phyloP scores from a whole-genome alignment of 2,888 invertebrate genomes.

The Rhamphomyia laevipes region DNA sequence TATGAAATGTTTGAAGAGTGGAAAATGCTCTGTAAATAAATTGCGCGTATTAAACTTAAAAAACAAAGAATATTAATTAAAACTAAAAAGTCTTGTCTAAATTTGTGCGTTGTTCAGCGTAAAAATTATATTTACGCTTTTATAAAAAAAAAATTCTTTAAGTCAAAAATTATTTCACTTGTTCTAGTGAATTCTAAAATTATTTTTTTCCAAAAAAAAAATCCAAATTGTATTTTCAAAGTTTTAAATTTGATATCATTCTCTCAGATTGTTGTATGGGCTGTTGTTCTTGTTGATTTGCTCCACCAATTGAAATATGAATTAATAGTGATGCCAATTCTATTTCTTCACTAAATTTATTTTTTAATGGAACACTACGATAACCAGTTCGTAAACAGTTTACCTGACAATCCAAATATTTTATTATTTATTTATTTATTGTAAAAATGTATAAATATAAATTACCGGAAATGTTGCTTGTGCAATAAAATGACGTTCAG shows the following conservation, averaged over 20 bases:
- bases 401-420: conserved; percentile 39
- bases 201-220: not conserved
- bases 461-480: conserved; percentile 85
- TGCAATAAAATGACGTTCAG: conserved; percentile 91
- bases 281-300: not conserved
- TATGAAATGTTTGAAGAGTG: no score
- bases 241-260: not conserved
- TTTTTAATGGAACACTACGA: conserved; percentile 80
- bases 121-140: no score
- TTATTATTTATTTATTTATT: not conserved
- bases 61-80: no score
- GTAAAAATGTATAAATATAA: not conserved
- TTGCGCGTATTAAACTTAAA: no score
- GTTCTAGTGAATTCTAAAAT: no score
- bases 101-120: no score
- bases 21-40: no score
- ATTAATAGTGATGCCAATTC: conserved; percentile 85
- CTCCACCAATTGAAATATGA: conserved; percentile 50
- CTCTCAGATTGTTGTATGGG: not conserved
- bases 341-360: conserved; percentile 82
- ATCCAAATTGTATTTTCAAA: not conserved
- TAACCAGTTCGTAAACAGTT: conserved; percentile 73
- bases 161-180: no score
- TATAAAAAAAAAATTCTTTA: no score
- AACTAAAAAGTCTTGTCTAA: no score